These are phyloP conservation scores for Lepus timidus DNA, from an alignment of 2,113 vertebrate species.

Conservation along the genomic window DNA sequence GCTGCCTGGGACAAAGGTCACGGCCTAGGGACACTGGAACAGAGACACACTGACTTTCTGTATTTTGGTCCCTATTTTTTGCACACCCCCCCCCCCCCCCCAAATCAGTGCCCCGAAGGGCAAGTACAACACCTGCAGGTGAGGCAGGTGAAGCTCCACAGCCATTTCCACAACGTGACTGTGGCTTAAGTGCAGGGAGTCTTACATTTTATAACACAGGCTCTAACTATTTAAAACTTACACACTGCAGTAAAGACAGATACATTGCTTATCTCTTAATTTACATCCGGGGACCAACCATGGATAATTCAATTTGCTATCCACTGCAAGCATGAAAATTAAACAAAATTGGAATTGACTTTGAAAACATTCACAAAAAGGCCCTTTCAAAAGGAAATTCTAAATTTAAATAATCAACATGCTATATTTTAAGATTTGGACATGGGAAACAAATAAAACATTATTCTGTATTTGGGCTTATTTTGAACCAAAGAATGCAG, in stretches of 20 bases:
- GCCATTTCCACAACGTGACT: not conserved
- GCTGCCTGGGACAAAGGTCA: not conserved
- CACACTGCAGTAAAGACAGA: constrained; percentile 55
- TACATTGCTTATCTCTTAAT: constrained; percentile 52
- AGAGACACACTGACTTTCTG: not conserved
- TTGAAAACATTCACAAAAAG: constrained; percentile 65
- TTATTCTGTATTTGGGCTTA: not conserved
- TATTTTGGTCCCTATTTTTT: not conserved
- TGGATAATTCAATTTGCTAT: constrained; percentile 47
- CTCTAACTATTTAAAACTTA: constrained; percentile 39
- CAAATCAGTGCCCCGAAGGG: not conserved
- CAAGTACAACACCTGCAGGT: not conserved
- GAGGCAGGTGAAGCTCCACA: not conserved
- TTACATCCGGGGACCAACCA: constrained; percentile 36
- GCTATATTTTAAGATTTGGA: constrained; percentile 45
- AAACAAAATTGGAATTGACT: constrained; percentile 67
- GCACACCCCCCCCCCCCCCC: too few relatives aligned
- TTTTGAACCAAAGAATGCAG: not conserved
- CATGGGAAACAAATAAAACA: constrained; percentile 54
- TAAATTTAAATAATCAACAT: not conserved
- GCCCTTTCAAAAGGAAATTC: constrained; percentile 43
- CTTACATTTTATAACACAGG: not conserved
- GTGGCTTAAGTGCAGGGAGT: not conserved
- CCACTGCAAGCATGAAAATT: constrained; percentile 57
- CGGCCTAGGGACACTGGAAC: not conserved